These are phyloP conservation scores for Geotrypetes seraphini DNA, from an alignment of 2,797 vertebrate genomes.

Conservation along the genomic window DNA sequence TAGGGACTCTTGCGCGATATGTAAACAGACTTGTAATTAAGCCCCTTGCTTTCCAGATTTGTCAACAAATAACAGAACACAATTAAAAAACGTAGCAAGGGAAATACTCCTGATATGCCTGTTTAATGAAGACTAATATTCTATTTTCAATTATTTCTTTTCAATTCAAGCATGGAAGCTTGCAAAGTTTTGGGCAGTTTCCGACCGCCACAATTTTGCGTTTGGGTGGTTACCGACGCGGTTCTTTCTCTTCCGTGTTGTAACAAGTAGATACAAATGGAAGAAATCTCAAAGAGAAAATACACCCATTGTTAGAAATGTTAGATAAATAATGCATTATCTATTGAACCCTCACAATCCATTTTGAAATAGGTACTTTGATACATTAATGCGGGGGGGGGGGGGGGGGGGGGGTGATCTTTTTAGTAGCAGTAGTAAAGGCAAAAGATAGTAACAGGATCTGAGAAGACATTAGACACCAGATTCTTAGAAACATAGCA, in stretches of 20 bases:
- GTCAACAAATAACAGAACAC: constrained; percentile 13
- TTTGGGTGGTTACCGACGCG: constrained; percentile 8
- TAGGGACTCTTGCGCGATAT: constrained; percentile 4
- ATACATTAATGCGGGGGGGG: no score
- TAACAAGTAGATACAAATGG: not conserved
- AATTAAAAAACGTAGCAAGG: constrained; percentile 14
- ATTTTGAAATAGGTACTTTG: no score
- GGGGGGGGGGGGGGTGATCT: no score
- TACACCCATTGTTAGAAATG: constrained; percentile 7
- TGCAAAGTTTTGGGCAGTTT: constrained; percentile 10
- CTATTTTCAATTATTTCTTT: no score
- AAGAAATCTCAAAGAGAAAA: not conserved
- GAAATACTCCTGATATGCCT: not conserved
- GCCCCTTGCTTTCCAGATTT: constrained; percentile 22
- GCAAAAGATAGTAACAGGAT: no score
- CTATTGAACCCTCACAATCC: no score
- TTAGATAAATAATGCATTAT: constrained; percentile 5
- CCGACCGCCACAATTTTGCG: not conserved
- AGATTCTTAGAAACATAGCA: no score
- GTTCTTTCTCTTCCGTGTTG: constrained; percentile 2
- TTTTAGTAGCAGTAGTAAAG: no score
- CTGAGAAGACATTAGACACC: no score
- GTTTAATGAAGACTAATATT: constrained; percentile 18
- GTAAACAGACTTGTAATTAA: constrained; percentile 21
- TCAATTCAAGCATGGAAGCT: constrained; percentile 4